phyloP scores from a whole-genome alignment of 2,113 vertebrate genomes.

The Hepsetus odoe region DNA sequence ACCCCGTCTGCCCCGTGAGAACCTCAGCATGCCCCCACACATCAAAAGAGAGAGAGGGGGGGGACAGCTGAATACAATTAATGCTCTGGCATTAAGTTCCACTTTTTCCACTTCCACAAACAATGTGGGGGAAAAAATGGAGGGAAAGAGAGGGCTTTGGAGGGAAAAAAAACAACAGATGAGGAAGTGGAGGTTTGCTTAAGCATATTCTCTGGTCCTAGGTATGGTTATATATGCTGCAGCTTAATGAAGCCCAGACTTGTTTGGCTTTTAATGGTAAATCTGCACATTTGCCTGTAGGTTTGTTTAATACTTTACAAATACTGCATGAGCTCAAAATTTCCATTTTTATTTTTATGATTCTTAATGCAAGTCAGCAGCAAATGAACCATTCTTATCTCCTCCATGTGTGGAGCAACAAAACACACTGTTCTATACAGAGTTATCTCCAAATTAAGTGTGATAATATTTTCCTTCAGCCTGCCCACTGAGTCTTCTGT shows the following conservation, averaged over 20 bases:
- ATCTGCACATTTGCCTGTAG: neutral
- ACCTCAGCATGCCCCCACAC: slow-evolving; percentile 59
- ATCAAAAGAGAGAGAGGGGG: slow-evolving; percentile 51
- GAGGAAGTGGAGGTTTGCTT: slow-evolving; percentile 54
- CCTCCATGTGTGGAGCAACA: neutral
- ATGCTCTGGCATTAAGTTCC: slow-evolving; percentile 60
- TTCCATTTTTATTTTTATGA: neutral
- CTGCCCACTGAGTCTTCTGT: neutral
- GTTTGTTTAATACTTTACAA: neutral
- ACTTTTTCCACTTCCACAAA: slow-evolving; percentile 59
- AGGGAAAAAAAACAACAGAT: slow-evolving; percentile 43
- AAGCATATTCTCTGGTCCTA: slow-evolving; percentile 43
- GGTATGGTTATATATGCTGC: slow-evolving; percentile 1
- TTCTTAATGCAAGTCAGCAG: neutral
- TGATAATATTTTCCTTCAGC: slow-evolving; percentile 45
- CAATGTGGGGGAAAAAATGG: slow-evolving; percentile 20
- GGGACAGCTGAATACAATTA: slow-evolving; percentile 75
- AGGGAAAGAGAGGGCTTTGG: slow-evolving; percentile 31
- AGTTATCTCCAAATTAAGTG: slow-evolving; percentile 26
- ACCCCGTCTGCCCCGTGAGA: slow-evolving; percentile 52
- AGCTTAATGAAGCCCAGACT: neutral
- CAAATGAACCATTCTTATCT: neutral
- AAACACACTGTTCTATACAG: neutral
- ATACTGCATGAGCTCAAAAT: neutral
- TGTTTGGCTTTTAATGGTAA: neutral